Conservation (phyloP, 2,113 vertebrate species). For the Oryzias celebensis region DNA sequence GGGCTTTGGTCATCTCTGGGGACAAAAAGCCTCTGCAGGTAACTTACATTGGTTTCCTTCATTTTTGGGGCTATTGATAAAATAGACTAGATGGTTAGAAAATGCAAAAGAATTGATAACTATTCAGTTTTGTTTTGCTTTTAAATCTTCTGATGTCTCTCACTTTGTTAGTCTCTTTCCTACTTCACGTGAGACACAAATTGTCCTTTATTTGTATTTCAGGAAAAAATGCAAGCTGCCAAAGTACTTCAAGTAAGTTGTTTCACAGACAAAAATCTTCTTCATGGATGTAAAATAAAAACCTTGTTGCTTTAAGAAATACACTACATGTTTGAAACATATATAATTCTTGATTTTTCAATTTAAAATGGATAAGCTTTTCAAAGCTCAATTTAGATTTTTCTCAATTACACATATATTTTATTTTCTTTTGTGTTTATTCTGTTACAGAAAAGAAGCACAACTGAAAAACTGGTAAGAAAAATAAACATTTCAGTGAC, state of each 20-base stretch:
- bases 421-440: background rate
- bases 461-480: conserved; percentile 52
- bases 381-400: background rate
- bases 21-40: conserved; percentile 46
- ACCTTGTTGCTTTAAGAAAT: background rate
- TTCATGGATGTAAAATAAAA: background rate
- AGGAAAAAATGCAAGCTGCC: conserved; percentile 29
- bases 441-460: conserved; percentile 68
- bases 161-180: too few relatives aligned
- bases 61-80: conserved; percentile 11
- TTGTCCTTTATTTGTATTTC: conserved; percentile 31
- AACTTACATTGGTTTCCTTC: background rate
- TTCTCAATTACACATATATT: background rate
- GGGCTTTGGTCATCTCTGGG: conserved; percentile 42
- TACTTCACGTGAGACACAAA: too few relatives aligned
- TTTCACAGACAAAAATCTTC: background rate
- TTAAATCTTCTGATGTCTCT: too few relatives aligned
- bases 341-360: too few relatives aligned
- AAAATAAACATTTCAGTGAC: background rate
- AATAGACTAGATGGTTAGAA: background rate
- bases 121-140: too few relatives aligned
- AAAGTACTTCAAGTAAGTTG: conserved; percentile 36
- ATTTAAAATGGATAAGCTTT: background rate
- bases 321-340: too few relatives aligned
- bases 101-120: too few relatives aligned